Evolutionary conservation across 2,113 vertebrate genomes (phyloP), one percentile per base, ranked within the genome.

Genomic region (Salvator merianae): DNA sequence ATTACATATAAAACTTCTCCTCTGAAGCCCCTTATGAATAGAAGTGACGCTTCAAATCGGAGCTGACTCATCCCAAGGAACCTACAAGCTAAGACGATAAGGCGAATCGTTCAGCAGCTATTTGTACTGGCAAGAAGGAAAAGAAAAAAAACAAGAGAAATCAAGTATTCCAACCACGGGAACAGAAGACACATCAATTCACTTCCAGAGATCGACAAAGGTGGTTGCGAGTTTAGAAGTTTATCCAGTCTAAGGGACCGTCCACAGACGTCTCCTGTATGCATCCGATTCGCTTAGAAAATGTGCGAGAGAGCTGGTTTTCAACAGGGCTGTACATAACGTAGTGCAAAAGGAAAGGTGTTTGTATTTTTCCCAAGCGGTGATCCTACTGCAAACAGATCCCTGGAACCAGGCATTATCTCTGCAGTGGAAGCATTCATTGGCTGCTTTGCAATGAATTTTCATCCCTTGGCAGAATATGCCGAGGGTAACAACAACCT

Each of bases 41-140:
- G 28, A 85, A 75, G 77, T 81, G 34, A 59, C 70, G 40, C 43
- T 85, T 80, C 34, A 73, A 65, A 74, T 28, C 38, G 77, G 34
- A 74, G 30, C 32, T 55, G 55, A 79, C 53, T 63, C 83, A 63
- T 3, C 24, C 30, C 68, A 65, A 79, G 9, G 24, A 62, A 55
- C 53, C 20, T 65, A 38, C 69, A 73, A 85, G 40, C 43, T 36
- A 50, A 66, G 38, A 47, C 50, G n/a, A 66, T 28, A 36, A 83
- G 38, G 36, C 10, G 24, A 22, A 43, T 53, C 3, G 24, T 36
- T 84, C 63, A 26, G 28, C 28, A 62, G 50, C 36, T n/a, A 18
- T 55, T 40, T 68, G 59, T 40, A n/a, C 22, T 47, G 43, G 43
- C 43, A 66, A 9, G 28, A 28, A 79, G 30, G 7, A 77, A 65